phyloP scores from a whole-genome alignment of 2,888 invertebrate genomes.

The Agrilus cyanescens region DNA sequence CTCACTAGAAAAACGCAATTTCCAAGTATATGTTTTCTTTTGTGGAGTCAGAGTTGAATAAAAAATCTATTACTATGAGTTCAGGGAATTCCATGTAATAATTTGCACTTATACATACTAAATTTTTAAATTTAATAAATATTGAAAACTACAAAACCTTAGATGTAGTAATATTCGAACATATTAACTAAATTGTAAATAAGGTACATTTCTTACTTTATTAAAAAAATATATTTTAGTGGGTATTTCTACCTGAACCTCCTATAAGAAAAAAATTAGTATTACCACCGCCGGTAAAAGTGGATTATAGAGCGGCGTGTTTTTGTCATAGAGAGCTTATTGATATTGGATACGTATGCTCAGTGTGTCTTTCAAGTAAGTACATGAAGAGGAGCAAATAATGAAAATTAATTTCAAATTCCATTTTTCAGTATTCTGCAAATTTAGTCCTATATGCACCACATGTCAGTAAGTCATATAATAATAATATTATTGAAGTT shows the following conservation, averaged over 20 bases:
- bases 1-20: too few relatives aligned
- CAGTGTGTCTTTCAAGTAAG: conserved; percentile 89
- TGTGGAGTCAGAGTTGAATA: too few relatives aligned
- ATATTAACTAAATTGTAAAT: too few relatives aligned
- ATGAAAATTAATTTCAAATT: conserved; percentile 1
- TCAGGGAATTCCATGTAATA: too few relatives aligned
- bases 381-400: background rate
- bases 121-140: too few relatives aligned
- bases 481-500: conserved; percentile 16
- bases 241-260: conserved; percentile 88
- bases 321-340: conserved; percentile 94
- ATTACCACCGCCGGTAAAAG: conserved; percentile 77
- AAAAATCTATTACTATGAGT: too few relatives aligned
- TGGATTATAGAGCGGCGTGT: conserved; percentile 94
- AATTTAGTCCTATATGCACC: conserved; percentile 93
- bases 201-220: too few relatives aligned
- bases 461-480: conserved; percentile 85
- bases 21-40: too few relatives aligned
- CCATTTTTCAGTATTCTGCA: conserved; percentile 81
- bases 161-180: too few relatives aligned
- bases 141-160: too few relatives aligned
- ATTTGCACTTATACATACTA: too few relatives aligned
- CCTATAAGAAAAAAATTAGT: conserved; percentile 69
- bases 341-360: conserved; percentile 95
- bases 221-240: conserved; percentile 39